Evolutionary conservation across 2,888 invertebrate genomes (phyloP).

Genomic region (Cantharis rufa): DNA sequence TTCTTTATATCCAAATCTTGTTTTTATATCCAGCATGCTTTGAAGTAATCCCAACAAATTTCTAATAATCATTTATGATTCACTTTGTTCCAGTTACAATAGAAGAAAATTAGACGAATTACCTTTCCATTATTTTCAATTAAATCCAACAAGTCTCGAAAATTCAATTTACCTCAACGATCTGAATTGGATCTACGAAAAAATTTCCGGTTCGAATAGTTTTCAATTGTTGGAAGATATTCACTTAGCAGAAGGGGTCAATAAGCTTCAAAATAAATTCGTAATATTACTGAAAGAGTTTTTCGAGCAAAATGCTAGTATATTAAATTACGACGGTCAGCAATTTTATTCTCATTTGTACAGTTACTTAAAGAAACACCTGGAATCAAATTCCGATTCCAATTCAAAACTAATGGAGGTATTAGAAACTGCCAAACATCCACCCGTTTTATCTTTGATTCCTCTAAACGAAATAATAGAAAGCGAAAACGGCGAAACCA

Average conservation of each 20-base stretch:
- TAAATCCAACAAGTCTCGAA: constrained; percentile 64
- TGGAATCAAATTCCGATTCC: constrained; percentile 37
- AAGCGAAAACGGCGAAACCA: constrained; percentile 17
- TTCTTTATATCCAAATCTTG: not conserved
- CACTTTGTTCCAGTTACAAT: constrained; percentile 67
- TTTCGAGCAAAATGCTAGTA: constrained; percentile 71
- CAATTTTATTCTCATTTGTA: constrained; percentile 79
- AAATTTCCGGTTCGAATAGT: constrained; percentile 77
- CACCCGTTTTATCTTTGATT: constrained; percentile 66
- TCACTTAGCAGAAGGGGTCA: constrained; percentile 52
- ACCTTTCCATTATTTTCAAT: constrained; percentile 75
- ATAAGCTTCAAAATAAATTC: constrained; percentile 49
- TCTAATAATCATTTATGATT: not conserved
- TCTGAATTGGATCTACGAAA: constrained; percentile 78
- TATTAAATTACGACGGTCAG: constrained; percentile 78
- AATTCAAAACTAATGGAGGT: constrained; percentile 48
- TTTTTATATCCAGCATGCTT: not conserved
- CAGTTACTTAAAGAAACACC: constrained; percentile 55
- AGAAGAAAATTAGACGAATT: constrained; percentile 80
- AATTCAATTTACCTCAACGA: constrained; percentile 73
- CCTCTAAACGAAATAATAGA: constrained; percentile 56
- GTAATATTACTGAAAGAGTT: constrained; percentile 69
- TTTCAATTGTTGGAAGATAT: constrained; percentile 79
- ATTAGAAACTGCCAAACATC: constrained; percentile 58
- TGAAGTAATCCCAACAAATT: not conserved